A percentile compares a stretch with the other conserved stretches of the same genome.
Conservation (phyloP, 2,113 vertebrate genomes). For the Mandrillus leucophaeus region DNA sequence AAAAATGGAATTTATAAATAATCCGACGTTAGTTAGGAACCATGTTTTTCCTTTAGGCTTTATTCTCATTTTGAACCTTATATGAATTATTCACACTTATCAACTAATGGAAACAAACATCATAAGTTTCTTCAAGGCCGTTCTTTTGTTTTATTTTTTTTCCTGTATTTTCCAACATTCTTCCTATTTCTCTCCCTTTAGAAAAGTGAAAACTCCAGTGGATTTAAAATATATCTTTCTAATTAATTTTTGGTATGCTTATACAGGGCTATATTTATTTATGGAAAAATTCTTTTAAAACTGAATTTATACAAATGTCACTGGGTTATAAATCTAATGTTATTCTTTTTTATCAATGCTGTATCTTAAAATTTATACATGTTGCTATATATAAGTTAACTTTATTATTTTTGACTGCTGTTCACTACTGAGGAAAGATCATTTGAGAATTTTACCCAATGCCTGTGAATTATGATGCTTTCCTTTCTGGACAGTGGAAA, state of each 20-base stretch:
- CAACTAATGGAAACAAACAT: background rate
- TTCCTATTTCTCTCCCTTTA: background rate
- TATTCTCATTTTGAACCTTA: background rate
- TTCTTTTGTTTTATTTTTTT: background rate
- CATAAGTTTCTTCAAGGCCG: background rate
- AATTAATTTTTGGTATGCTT: background rate
- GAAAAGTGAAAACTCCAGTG: background rate
- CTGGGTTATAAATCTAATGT: background rate
- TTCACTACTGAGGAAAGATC: background rate
- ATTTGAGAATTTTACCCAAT: background rate
- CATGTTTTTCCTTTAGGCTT: background rate
- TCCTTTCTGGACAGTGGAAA: background rate
- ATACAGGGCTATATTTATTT: background rate
- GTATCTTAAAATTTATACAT: background rate
- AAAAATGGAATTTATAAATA: background rate
- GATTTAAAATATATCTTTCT: background rate
- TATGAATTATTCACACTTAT: background rate
- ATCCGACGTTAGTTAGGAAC: background rate
- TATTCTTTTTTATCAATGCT: background rate
- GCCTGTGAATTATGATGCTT: background rate
- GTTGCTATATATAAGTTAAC: background rate
- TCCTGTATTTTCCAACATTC: background rate
- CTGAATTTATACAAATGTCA: background rate
- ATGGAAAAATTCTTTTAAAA: background rate
- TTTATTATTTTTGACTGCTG: background rate